Conservation (phyloP, 2,113 vertebrate genomes). For the Larimichthys polyactis region DNA sequence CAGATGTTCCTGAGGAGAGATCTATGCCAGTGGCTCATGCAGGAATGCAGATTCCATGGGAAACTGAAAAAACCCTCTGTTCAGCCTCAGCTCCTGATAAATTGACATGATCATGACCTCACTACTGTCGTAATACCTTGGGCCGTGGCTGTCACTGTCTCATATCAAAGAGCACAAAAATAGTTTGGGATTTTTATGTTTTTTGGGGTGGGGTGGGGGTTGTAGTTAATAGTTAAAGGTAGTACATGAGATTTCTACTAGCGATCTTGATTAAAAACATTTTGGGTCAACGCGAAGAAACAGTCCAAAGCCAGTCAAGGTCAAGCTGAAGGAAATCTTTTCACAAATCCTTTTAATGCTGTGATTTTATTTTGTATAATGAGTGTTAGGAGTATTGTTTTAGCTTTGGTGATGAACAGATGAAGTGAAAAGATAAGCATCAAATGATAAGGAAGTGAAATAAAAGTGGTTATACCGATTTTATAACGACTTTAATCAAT, state of each 20-base stretch:
- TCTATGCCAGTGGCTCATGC: slow-evolving; percentile 76
- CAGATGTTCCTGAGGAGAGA: slow-evolving; percentile 82
- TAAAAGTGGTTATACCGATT: neutral
- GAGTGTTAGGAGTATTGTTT: neutral
- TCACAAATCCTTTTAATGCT: neutral
- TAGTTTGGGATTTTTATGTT: neutral
- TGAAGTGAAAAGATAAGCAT: neutral
- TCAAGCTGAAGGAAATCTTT: slow-evolving; percentile 4
- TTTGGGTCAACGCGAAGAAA: neutral
- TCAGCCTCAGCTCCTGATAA: slow-evolving; percentile 72
- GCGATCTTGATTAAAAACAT: too few relatives aligned
- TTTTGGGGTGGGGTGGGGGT: neutral
- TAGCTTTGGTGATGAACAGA: neutral
- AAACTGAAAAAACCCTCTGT: slow-evolving; percentile 75
- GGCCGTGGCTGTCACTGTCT: slow-evolving; percentile 46
- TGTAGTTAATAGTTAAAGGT: neutral
- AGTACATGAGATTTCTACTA: neutral
- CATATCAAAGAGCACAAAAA: slow-evolving; percentile 43
- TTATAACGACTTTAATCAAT: neutral
- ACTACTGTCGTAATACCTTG: slow-evolving; percentile 63
- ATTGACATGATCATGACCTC: slow-evolving; percentile 71
- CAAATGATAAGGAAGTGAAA: neutral
- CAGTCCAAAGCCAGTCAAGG: neutral
- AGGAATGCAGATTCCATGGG: slow-evolving; percentile 82
- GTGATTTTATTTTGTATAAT: slow-evolving; percentile 10